Conservation (phyloP, 1,140 invertebrate genomes). For the Steinernema khuongi region DNA sequence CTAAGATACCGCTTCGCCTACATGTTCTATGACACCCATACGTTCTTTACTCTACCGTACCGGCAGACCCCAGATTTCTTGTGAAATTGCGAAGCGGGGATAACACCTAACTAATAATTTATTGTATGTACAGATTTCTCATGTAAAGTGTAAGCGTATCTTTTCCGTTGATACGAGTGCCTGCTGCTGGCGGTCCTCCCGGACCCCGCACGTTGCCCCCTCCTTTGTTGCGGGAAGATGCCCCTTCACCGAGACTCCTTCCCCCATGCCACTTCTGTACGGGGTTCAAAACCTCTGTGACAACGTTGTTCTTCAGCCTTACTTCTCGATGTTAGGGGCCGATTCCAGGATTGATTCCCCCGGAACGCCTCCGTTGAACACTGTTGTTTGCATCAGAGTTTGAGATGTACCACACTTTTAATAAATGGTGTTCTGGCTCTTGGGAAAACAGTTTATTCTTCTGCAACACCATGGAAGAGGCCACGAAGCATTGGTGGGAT, state of each 20-base stretch:
- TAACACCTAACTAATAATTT: neutral
- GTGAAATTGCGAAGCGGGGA: neutral
- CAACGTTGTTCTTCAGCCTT: too few relatives aligned
- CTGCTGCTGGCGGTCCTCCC: neutral
- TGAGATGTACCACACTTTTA: too few relatives aligned
- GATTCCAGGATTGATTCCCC: too few relatives aligned
- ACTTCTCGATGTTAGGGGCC: too few relatives aligned
- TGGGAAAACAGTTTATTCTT: neutral
- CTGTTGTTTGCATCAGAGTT: too few relatives aligned
- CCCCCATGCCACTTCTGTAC: too few relatives aligned
- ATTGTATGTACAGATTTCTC: constrained; percentile 17
- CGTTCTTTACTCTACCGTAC: neutral
- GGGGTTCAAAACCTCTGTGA: too few relatives aligned
- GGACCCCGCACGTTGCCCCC: neutral
- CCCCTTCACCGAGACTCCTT: too few relatives aligned
- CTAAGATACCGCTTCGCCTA: constrained; percentile 10
- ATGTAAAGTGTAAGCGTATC: neutral
- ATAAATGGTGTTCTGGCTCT: neutral
- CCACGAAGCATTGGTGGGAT: neutral
- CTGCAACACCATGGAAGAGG: neutral
- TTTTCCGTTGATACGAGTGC: neutral
- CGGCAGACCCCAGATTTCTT: neutral
- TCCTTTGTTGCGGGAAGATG: too few relatives aligned
- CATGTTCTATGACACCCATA: neutral
- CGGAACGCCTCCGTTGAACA: too few relatives aligned